phyloP scores from a whole-genome alignment of 2,888 invertebrate genomes.

The Caenorhabditis panamensis region DNA sequence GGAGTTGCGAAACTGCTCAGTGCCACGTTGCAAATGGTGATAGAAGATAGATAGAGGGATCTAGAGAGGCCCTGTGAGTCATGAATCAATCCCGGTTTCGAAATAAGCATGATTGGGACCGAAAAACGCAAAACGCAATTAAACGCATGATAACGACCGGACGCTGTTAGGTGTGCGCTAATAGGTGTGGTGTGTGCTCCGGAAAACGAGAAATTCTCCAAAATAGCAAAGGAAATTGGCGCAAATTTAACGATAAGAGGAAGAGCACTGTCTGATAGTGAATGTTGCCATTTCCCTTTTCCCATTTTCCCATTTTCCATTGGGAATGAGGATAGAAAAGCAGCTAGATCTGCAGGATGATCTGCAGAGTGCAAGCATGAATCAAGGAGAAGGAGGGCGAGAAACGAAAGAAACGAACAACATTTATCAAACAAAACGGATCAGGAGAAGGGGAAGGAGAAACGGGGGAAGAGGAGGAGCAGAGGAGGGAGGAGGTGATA shows the following conservation, averaged over 20 bases:
- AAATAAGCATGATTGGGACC: constrained; percentile 5
- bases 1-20: constrained; percentile 13
- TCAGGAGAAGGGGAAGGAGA: constrained; percentile 8
- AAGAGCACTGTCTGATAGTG: constrained; percentile 3
- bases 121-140: constrained; percentile 52
- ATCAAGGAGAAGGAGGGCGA: not conserved
- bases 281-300: constrained; percentile 41
- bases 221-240: constrained; percentile 21
- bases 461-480: constrained; percentile 2
- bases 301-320: no score
- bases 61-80: not conserved
- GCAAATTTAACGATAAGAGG: constrained; percentile 31
- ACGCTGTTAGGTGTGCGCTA: not conserved
- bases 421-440: constrained; percentile 47
- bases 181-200: constrained; percentile 22
- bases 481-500: constrained; percentile 14
- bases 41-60: not conserved
- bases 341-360: no score
- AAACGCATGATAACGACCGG: constrained; percentile 14
- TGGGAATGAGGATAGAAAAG: no score
- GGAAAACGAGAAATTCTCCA: constrained; percentile 39
- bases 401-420: constrained; percentile 13
- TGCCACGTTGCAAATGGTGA: no score
- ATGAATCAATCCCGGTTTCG: not conserved
- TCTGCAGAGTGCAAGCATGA: not conserved